Percentiles rank a stretch among this genome's conserved stretches.
phyloP scores from a whole-genome alignment of 2,888 invertebrate species.

The Hemaris fuciformis region DNA sequence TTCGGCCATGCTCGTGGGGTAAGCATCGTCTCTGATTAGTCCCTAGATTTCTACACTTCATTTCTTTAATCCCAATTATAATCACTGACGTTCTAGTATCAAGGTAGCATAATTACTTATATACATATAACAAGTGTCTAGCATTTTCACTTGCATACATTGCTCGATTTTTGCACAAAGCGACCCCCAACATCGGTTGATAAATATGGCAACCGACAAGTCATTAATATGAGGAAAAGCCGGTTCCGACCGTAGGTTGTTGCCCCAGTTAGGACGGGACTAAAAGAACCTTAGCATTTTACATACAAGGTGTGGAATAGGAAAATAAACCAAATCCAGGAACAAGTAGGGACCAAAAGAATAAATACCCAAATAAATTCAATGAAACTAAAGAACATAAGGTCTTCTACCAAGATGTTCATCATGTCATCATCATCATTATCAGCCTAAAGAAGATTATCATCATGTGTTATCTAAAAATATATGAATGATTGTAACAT shows the following conservation, averaged over 20 bases:
- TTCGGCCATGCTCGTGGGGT: constrained; percentile 27
- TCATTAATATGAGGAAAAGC: not conserved
- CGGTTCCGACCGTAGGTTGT: constrained; percentile 11
- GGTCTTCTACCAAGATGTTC: no score
- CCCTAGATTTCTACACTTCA: constrained; percentile 16
- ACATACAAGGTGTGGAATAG: constrained; percentile 29
- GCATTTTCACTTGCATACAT: not conserved
- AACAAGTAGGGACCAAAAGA: no score
- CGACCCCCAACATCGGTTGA: no score
- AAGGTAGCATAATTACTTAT: not conserved
- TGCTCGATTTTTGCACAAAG: not conserved
- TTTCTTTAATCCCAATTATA: not conserved
- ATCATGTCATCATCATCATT: no score
- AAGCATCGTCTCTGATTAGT: constrained; percentile 23
- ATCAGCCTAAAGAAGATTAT: no score
- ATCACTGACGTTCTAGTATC: not conserved
- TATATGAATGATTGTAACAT: no score
- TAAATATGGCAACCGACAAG: constrained; percentile 19
- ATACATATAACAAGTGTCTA: not conserved
- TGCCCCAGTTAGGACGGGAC: constrained; percentile 34
- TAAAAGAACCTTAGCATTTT: constrained; percentile 27
- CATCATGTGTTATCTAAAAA: no score
- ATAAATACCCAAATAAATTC: no score
- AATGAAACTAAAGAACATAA: no score
- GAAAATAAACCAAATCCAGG: no score